Evolutionary conservation across 2,113 vertebrate species (phyloP).

Genomic region (Oostethus manadensis): DNA sequence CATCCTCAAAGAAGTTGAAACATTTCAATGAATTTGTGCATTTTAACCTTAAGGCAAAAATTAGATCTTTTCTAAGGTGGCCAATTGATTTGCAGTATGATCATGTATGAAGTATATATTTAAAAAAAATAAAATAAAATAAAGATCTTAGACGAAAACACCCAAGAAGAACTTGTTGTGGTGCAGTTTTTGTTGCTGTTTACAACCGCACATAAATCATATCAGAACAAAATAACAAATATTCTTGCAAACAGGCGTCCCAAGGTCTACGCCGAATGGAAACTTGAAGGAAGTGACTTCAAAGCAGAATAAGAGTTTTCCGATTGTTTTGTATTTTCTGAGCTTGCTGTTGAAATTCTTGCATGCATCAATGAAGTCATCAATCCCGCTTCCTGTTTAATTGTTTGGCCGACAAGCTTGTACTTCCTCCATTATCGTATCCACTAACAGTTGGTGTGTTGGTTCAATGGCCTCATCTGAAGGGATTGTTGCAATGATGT

Average conservation of each 20-base stretch:
- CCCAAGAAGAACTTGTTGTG: constrained; percentile 28
- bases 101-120: constrained; percentile 27
- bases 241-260: too few relatives aligned
- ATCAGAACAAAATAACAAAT: too few relatives aligned
- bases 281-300: constrained; percentile 23
- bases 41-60: constrained; percentile 42
- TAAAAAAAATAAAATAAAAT: too few relatives aligned
- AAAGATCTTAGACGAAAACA: constrained; percentile 41
- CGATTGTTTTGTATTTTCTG: constrained; percentile 40
- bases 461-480: constrained; percentile 31
- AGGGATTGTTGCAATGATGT: constrained; percentile 27
- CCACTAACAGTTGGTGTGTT: constrained; percentile 8
- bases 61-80: constrained; percentile 41
- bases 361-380: constrained; percentile 38
- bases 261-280: too few relatives aligned
- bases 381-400: constrained; percentile 45
- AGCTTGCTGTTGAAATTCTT: constrained; percentile 2
- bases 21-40: constrained; percentile 25
- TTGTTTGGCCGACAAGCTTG: constrained; percentile 42
- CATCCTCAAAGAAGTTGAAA: constrained; percentile 7
- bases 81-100: constrained; percentile 46
- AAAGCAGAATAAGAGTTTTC: constrained; percentile 34
- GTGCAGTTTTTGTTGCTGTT: constrained; percentile 7
- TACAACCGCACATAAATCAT: background rate
- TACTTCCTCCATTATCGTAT: constrained; percentile 57